Evolutionary conservation across 2,113 vertebrate genomes (phyloP).

Genomic region (Poeciliopsis prolifica): DNA sequence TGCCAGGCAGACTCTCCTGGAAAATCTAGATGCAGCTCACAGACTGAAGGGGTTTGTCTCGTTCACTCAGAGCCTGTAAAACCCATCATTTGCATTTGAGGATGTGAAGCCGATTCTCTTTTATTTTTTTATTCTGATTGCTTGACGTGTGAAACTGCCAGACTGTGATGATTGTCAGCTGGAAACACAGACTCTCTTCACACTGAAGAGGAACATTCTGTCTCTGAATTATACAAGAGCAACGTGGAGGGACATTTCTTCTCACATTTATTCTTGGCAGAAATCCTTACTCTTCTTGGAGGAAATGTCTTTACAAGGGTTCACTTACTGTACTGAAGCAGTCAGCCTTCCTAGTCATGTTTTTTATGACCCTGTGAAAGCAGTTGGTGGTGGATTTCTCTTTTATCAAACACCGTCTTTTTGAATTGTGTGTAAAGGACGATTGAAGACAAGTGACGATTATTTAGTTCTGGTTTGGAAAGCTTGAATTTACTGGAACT

Average conservation of each 20-base stretch:
- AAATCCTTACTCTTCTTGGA: constrained; percentile 6
- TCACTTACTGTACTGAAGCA: background rate
- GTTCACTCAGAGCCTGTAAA: constrained; percentile 12
- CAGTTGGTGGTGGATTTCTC: background rate
- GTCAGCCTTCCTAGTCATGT: background rate
- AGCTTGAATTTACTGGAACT: background rate
- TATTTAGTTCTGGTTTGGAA: background rate
- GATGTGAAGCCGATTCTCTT: constrained; percentile 8
- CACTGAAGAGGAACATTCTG: constrained; percentile 46
- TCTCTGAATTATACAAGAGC: constrained; percentile 46
- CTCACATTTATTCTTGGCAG: constrained; percentile 4
- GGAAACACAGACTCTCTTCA: constrained; percentile 37
- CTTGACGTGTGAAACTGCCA: constrained; percentile 30
- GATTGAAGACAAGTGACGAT: background rate
- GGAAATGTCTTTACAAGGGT: background rate
- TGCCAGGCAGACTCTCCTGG: background rate
- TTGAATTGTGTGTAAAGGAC: background rate
- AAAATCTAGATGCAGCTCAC: background rate
- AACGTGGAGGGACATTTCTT: constrained; percentile 4
- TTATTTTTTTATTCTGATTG: constrained; percentile 19
- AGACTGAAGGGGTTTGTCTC: background rate
- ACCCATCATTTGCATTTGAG: constrained; percentile 23
- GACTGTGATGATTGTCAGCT: constrained; percentile 54
- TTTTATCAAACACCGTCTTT: background rate
- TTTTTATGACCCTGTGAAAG: background rate